phyloP scores from a whole-genome alignment of 2,888 invertebrate genomes.

The Crioceris asparagi region DNA sequence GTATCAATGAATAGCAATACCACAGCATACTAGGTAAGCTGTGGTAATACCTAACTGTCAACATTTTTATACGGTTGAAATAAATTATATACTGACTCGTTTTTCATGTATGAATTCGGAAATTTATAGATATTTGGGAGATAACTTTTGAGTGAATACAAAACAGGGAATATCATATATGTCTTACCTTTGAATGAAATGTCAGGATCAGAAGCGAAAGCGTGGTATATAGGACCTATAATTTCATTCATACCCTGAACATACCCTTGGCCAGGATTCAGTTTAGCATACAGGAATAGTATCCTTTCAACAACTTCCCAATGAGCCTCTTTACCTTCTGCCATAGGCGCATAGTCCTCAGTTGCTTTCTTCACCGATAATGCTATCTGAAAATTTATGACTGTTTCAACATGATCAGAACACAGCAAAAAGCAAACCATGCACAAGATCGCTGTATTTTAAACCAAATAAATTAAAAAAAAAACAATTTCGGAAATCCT shows the following conservation, averaged over 20 bases:
- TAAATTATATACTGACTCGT: too few relatives aligned
- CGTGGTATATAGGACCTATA: slow-evolving; percentile 95
- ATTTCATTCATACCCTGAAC: slow-evolving; percentile 99
- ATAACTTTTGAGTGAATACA: too few relatives aligned
- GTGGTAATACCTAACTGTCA: too few relatives aligned
- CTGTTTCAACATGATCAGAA: not conserved
- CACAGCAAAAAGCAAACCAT: too few relatives aligned
- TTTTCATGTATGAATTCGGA: too few relatives aligned
- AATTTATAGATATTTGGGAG: too few relatives aligned
- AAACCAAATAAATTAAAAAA: not conserved
- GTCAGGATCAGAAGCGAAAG: slow-evolving; percentile 86
- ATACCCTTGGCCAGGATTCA: slow-evolving; percentile 94
- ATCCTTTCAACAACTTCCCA: slow-evolving; percentile 98
- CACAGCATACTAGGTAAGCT: too few relatives aligned
- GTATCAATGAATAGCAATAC: too few relatives aligned
- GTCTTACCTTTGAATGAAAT: slow-evolving; percentile 60
- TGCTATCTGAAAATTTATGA: slow-evolving; percentile 43
- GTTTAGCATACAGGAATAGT: slow-evolving; percentile 92
- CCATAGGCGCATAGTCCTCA: slow-evolving; percentile 74
- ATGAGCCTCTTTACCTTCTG: slow-evolving; percentile 88
- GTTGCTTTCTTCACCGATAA: slow-evolving; percentile 64
- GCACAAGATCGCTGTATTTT: slow-evolving; percentile 5
- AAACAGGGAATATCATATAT: too few relatives aligned
- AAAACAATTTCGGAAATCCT: slow-evolving; percentile 7
- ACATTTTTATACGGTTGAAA: too few relatives aligned